Conservation (phyloP, 2,797 vertebrate genomes). For the Scyliorhinus canicula region DNA sequence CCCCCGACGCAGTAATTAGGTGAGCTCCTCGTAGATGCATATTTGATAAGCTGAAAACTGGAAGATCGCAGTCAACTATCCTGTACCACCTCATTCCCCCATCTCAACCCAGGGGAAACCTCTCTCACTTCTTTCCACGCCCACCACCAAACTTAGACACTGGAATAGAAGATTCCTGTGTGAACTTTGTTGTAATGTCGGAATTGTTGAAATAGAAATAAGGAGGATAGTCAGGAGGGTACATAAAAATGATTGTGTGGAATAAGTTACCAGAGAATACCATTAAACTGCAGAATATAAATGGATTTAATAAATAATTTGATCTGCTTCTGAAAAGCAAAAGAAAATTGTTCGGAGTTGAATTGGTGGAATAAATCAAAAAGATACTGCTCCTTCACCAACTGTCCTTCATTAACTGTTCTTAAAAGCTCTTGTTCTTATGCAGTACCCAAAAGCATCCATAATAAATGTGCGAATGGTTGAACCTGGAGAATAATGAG, state of each 20-base stretch:
- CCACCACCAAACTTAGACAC: no score
- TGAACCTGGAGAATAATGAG: background rate
- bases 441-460: background rate
- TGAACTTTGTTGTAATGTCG: background rate
- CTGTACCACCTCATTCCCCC: no score
- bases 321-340: background rate
- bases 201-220: background rate
- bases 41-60: no score
- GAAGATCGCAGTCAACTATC: no score
- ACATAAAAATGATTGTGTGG: background rate
- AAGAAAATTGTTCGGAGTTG: background rate
- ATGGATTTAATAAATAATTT: slow-evolving; percentile 15
- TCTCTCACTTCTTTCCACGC: no score
- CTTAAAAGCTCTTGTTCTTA: background rate
- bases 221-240: background rate
- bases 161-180: no score
- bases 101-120: no score
- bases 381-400: background rate
- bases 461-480: background rate
- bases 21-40: no score
- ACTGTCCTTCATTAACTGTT: background rate
- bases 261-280: background rate
- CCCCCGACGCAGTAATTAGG: no score
- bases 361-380: background rate
- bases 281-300: slow-evolving; percentile 2